Evolutionary conservation across 2,888 invertebrate genomes (phyloP).

Genomic region (Petrolisthes manimaculis): DNA sequence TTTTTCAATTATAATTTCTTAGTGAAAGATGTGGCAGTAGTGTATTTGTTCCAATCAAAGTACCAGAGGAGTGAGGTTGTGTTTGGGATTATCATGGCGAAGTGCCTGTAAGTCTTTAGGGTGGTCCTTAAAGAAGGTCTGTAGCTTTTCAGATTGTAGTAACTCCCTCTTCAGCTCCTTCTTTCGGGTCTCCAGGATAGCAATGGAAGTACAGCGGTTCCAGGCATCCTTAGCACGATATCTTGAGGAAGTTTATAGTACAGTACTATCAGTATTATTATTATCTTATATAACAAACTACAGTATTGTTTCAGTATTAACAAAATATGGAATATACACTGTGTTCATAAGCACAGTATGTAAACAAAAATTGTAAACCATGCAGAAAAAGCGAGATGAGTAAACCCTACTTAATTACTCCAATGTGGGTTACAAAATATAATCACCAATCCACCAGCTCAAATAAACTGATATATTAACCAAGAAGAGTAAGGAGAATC

Average conservation of each 20-base stretch:
- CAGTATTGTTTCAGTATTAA: no score
- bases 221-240: constrained; percentile 96
- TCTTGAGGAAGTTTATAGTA: constrained; percentile 58
- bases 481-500: no score
- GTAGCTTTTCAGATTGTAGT: constrained; percentile 87
- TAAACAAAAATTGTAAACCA: no score
- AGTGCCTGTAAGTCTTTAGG: constrained; percentile 87
- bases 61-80: constrained; percentile 35
- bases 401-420: no score
- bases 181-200: constrained; percentile 91
- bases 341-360: no score
- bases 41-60: background rate
- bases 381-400: no score
- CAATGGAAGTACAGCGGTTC: constrained; percentile 92
- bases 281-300: no score
- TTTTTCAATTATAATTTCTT: background rate
- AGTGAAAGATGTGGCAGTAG: background rate
- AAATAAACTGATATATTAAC: no score
- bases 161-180: constrained; percentile 96
- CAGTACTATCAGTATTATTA: background rate
- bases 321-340: no score
- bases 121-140: constrained; percentile 93
- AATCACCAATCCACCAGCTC: no score
- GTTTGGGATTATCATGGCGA: constrained; percentile 79
- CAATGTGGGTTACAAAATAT: no score